phyloP scores from a whole-genome alignment of 2,113 vertebrate species.

The Aspidoscelis tigris region DNA sequence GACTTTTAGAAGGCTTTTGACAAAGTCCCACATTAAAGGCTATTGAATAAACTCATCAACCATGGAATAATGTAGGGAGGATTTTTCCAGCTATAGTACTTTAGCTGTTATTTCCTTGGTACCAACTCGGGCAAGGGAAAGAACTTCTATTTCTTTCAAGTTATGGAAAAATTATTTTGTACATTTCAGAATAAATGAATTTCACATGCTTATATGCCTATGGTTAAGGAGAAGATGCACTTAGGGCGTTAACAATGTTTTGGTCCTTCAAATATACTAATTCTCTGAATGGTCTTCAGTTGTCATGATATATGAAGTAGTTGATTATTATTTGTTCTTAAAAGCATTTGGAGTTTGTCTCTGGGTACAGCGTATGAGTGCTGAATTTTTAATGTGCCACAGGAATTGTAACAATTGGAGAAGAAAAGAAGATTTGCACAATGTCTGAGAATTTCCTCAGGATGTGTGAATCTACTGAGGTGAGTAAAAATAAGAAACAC shows the following conservation, averaged over 20 bases:
- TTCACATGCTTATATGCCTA: background rate
- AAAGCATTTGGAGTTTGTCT: background rate
- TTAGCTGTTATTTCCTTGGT: background rate
- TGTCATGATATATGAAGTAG: background rate
- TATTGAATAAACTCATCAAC: too few species aligned
- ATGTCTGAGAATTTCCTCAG: constrained; percentile 91
- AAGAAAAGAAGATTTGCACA: constrained; percentile 92
- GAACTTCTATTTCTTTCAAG: background rate
- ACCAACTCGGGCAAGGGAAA: background rate
- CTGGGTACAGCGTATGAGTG: background rate
- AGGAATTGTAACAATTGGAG: constrained; percentile 93
- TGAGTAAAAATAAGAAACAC: constrained; percentile 59
- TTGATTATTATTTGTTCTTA: background rate
- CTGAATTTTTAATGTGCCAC: constrained; percentile 54
- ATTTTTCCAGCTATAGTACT: background rate
- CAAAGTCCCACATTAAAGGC: too few species aligned
- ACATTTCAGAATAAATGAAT: background rate
- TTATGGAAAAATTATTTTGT: background rate
- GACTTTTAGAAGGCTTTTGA: too few species aligned
- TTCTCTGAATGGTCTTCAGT: background rate
- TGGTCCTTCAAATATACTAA: background rate
- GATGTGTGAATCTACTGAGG: constrained; percentile 97
- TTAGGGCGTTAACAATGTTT: background rate
- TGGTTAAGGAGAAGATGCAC: background rate
- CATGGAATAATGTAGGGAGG: background rate